Conservation (phyloP, 1,140 invertebrate species). For the Phortica variegata region DNA sequence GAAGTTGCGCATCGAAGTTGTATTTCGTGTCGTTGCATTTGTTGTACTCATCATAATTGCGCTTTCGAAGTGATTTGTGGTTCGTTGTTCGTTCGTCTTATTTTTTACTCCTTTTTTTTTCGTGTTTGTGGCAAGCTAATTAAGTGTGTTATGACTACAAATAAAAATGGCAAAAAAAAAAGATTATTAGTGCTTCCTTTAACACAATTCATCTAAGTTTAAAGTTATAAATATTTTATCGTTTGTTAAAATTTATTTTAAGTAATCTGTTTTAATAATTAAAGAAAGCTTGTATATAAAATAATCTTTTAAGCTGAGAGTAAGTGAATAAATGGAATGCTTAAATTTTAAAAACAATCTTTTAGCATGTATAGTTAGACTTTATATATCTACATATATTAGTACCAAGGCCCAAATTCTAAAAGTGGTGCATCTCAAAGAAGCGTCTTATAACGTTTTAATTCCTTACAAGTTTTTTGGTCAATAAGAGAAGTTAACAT, state of each 20-base stretch:
- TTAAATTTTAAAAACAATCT: neutral
- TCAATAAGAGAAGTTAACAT: neutral
- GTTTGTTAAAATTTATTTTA: too few species aligned
- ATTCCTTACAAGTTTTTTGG: neutral
- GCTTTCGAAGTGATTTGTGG: too few species aligned
- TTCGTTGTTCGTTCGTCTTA: too few species aligned
- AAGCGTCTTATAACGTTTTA: neutral
- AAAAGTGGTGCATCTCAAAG: neutral
- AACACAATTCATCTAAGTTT: too few species aligned
- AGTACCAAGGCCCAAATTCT: neutral
- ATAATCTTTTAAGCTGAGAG: neutral
- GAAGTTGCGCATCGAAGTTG: conserved; percentile 36
- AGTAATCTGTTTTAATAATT: neutral
- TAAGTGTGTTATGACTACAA: too few species aligned
- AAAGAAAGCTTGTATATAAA: neutral
- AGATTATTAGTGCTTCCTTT: too few species aligned
- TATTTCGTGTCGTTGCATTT: conserved; percentile 2
- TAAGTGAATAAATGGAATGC: neutral
- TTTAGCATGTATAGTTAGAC: neutral
- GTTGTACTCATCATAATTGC: too few species aligned
- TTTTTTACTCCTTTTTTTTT: too few species aligned
- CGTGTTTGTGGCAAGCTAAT: too few species aligned
- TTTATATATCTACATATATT: neutral
- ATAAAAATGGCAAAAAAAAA: too few species aligned
- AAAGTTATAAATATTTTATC: too few species aligned